Evolutionary conservation across 2,888 invertebrate genomes (phyloP).

Genomic region (Subacronicta megacephala): DNA sequence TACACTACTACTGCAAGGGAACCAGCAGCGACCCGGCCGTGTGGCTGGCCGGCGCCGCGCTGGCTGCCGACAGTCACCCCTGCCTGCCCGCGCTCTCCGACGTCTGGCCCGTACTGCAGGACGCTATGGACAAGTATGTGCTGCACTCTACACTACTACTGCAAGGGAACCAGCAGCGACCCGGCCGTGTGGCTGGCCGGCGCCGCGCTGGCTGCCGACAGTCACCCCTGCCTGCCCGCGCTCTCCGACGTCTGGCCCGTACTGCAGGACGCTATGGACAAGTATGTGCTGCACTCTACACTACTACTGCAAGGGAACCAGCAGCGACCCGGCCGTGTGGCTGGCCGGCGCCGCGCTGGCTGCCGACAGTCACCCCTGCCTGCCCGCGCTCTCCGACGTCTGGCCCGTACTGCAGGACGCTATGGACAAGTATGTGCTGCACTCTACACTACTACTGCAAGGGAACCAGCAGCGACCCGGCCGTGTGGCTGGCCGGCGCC

Average conservation of each 20-base stretch:
- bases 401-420: too few species aligned
- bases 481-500: too few species aligned
- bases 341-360: too few species aligned
- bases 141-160: too few species aligned
- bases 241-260: conserved; percentile 92
- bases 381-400: too few species aligned
- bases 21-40: conserved; percentile 94
- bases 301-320: too few species aligned
- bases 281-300: conserved; percentile 25
- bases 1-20: too few species aligned
- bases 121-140: conserved; percentile 43
- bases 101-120: conserved; percentile 89
- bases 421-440: too few species aligned
- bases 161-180: conserved; percentile 93
- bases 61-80: conserved; percentile 32
- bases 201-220: conserved; percentile 19
- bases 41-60: conserved; percentile 92
- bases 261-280: conserved; percentile 44
- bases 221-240: conserved; percentile 66
- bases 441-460: too few species aligned
- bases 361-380: too few species aligned
- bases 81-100: conserved; percentile 86
- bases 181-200: conserved; percentile 95
- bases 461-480: too few species aligned
- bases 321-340: too few species aligned